These are phyloP conservation scores for Psettodes erumei DNA, from an alignment of 2,113 vertebrate species.

Conservation along the genomic window DNA sequence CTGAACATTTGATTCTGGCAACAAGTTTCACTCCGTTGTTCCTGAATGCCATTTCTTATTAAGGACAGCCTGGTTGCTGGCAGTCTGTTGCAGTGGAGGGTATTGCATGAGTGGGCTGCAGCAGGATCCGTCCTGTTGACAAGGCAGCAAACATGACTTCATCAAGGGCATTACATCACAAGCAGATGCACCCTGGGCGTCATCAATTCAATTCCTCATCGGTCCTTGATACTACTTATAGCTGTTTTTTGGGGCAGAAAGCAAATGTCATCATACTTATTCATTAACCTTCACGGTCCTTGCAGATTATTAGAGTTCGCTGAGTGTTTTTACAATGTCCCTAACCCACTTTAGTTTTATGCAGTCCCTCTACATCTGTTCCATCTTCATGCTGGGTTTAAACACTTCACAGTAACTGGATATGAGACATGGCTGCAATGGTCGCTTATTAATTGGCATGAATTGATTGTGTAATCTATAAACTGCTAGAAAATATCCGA, in stretches of 20 bases:
- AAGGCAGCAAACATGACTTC: conserved; percentile 64
- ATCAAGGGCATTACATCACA: conserved; percentile 61
- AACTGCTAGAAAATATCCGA: neutral
- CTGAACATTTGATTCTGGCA: conserved; percentile 57
- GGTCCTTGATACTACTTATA: neutral
- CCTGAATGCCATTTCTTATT: conserved; percentile 61
- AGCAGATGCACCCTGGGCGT: conserved; percentile 52
- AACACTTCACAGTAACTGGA: neutral
- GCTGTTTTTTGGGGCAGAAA: conserved; percentile 16
- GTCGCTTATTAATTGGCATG: neutral
- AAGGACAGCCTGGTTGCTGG: conserved; percentile 67
- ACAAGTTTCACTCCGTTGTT: conserved; percentile 20
- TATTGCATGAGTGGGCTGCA: conserved; percentile 59
- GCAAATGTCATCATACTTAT: neutral
- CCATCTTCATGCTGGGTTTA: neutral
- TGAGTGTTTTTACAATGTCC: neutral
- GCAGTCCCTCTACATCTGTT: neutral
- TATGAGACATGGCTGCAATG: neutral
- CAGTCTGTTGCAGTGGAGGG: conserved; percentile 44
- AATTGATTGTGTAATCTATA: neutral
- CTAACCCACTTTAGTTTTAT: neutral
- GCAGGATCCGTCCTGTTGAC: conserved; percentile 70
- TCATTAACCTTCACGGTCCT: neutral
- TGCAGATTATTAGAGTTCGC: neutral
- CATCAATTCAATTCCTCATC: conserved; percentile 33